These are phyloP conservation scores for Mactra quadrangularis DNA, from an alignment of 1,140 invertebrate species.

Conservation along the genomic window DNA sequence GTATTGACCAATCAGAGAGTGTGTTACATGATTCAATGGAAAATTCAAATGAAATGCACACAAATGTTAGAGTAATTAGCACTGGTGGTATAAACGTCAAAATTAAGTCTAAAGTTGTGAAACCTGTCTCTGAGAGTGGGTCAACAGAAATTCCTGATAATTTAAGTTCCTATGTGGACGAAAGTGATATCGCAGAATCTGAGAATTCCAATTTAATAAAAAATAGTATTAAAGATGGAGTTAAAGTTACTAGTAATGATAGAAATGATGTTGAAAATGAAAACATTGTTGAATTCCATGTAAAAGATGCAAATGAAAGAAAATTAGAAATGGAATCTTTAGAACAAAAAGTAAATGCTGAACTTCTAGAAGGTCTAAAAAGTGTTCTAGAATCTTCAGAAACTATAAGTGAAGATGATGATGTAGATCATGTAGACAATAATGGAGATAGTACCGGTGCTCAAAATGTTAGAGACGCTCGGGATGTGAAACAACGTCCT, in stretches of 20 bases:
- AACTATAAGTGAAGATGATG: too few species aligned
- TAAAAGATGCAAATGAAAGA: neutral
- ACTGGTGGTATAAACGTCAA: constrained; percentile 10
- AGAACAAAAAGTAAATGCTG: constrained; percentile 36
- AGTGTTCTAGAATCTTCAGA: constrained; percentile 8
- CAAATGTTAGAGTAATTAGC: constrained; percentile 6
- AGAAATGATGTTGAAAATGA: neutral
- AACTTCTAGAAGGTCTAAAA: constrained; percentile 29
- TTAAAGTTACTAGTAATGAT: neutral
- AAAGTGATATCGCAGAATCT: constrained; percentile 19
- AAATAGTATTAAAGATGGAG: neutral
- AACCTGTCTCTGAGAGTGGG: constrained; percentile 1
- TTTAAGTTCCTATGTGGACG: constrained; percentile 2
- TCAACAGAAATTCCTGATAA: neutral
- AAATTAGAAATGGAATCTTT: constrained; percentile 1
- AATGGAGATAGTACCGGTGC: neutral
- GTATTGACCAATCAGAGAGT: neutral
- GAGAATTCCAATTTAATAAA: neutral
- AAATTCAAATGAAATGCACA: neutral
- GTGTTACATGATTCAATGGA: neutral
- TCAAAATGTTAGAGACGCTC: neutral
- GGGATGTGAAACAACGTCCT: neutral
- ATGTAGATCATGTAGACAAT: too few species aligned
- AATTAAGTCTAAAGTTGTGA: constrained; percentile 27
- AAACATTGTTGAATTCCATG: neutral